A percentile compares a stretch with the other conserved stretches of the same genome.
These are phyloP conservation scores for Drosophila dunni DNA, from an alignment of 1,140 invertebrate species.

Conservation along the genomic window DNA sequence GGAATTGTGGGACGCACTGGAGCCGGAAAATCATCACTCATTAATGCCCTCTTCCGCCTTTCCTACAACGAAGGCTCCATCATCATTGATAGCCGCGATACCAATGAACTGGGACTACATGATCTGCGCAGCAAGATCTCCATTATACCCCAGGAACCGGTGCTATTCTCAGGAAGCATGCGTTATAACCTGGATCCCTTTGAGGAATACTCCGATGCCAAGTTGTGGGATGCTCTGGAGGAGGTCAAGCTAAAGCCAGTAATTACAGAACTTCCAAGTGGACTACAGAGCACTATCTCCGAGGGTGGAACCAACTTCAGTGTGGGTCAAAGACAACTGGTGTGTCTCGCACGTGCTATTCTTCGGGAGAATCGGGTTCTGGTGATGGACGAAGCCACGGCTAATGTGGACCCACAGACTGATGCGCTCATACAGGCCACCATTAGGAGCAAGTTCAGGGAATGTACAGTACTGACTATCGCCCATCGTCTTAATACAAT, in stretches of 20 bases:
- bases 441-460: constrained; percentile 78
- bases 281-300: constrained; percentile 85
- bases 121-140: constrained; percentile 89
- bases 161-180: constrained; percentile 88
- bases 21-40: constrained; percentile 92
- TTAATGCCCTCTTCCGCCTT: constrained; percentile 88
- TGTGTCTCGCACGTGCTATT: constrained; percentile 90
- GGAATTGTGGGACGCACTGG: constrained; percentile 90
- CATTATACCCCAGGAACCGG: constrained; percentile 90
- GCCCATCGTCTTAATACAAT: constrained; percentile 69
- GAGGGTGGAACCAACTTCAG: constrained; percentile 90
- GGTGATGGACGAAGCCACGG: constrained; percentile 87
- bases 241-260: constrained; percentile 88
- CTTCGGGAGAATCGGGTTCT: constrained; percentile 89
- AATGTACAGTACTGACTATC: constrained; percentile 69
- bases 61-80: constrained; percentile 86
- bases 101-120: constrained; percentile 85
- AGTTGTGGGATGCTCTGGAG: constrained; percentile 93
- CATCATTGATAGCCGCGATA: constrained; percentile 87
- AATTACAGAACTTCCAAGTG: constrained; percentile 83
- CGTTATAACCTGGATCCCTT: constrained; percentile 93
- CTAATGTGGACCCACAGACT: constrained; percentile 87
- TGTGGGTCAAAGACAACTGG: constrained; percentile 90
- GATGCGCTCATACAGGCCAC: constrained; percentile 90
- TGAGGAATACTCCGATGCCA: constrained; percentile 89